Base-by-base conservation (phyloP, 2,797 vertebrate species). In the Macroramphosus scolopax region DNA sequence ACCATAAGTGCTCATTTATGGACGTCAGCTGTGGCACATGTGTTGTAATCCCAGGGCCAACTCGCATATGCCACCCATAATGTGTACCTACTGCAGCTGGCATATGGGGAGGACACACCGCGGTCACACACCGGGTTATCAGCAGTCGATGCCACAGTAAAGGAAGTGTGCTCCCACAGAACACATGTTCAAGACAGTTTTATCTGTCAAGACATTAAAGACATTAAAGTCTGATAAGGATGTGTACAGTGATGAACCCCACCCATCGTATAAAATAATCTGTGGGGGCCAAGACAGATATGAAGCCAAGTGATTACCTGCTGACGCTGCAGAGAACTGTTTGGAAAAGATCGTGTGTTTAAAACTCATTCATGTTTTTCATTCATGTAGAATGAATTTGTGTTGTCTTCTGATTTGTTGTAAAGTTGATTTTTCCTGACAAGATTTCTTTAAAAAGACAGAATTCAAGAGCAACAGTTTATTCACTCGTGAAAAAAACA, bases 121-220 rank as follows among this genome's bases (percentile, higher is more conserved):
- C 65, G 65, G 79, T 38, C 61, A 25, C 59, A 57, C 48, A 68
- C 29, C 32, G 8, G 52, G 60, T 79, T 87, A 85, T 88, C 80
- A 80, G 75, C 7, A 43, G 46, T 6, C 16, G 34, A 65, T 17
- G 72, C 63, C 60, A 48, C 17, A 3, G 61, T 63, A 35, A 74
- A 78, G 59, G 49, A 77, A 47, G 73, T 58, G 51, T 52, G 57
- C 56, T 60, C 47, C 48, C 83, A 80, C 72, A 66, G 50, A 66
- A 67, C 86, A 87, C 78, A 89, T 83, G 88, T 87, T 84, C 71
- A 38, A 15, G 44, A 52, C 42, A 53, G 52, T 42, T 63, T 75
- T 83, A 70, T 87, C 84, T 78, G 76, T 49, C 46, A 12, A 58
- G 66, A 44, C 18, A 29, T 45, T 38, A 58, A 53, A 59, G 41